Base-by-base conservation (phyloP, 1,140 invertebrate genomes). In the Achroia grisella region DNA sequence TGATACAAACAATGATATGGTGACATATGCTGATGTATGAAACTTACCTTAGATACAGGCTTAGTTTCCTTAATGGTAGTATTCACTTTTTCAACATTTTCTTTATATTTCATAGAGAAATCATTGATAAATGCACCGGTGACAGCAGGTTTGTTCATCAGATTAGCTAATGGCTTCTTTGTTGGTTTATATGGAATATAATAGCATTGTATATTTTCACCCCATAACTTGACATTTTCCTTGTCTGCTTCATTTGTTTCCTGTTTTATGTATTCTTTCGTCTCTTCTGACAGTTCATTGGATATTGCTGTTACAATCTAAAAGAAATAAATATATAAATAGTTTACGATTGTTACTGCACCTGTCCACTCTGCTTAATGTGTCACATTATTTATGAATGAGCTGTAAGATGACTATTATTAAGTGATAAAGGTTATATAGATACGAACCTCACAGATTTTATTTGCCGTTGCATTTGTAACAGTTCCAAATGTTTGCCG, bases 401-500 rank as follows among this genome's bases (percentile, higher is more conserved):
- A n/a, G n/a, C n/a, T n/a, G n/a, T n/a, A n/a, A n/a, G n/a, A n/a
- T n/a, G n/a, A n/a, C n/a, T n/a, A n/a, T n/a, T n/a, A n/a, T n/a
- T n/a, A n/a, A n/a, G n/a, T n/a, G n/a, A n/a, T n/a, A n/a, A n/a
- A n/a, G n/a, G n/a, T n/a, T 23, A 23, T 23, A 6, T 23, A 23
- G 6, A 23, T 23, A 23, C 17, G 6, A 23, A 90, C 88, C 60
- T 85, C 62, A 79, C 87, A 87, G 39, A 91, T 87, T 59, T 88
- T 84, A 57, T 87, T 81, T 10, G 86, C 85, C 12, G 68, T 79
- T 4, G 80, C 54, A 12, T 69, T 65, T 4, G 79, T 75, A 15
- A 89, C 73, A 49, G 73, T 72, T 1, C 89, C 89, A 74, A 90
- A 88, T 49, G 85, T 89, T 62, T 87, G 87, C 39, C 87, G 87